phyloP scores from a whole-genome alignment of 1,140 invertebrate genomes.

The Penaeus indicus region DNA sequence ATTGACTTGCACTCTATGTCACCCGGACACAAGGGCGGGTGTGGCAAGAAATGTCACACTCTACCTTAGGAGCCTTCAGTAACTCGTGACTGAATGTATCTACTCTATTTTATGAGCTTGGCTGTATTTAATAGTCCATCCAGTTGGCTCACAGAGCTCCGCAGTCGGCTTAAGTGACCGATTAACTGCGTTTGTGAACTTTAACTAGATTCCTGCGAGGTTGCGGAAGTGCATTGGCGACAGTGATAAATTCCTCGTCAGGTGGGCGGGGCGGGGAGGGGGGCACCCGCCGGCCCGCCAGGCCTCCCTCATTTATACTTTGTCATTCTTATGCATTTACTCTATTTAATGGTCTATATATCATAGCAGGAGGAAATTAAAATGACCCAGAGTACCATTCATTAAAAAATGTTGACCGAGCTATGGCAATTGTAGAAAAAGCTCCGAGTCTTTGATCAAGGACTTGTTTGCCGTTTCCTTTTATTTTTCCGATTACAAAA shows the following conservation, averaged over 20 bases:
- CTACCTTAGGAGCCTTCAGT: too few species aligned
- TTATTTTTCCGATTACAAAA: too few species aligned
- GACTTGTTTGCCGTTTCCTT: too few species aligned
- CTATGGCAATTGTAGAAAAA: neutral
- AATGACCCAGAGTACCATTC: slow-evolving; percentile 40
- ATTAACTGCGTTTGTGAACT: slow-evolving; percentile 49
- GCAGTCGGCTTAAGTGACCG: slow-evolving; percentile 23
- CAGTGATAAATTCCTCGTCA: slow-evolving; percentile 55
- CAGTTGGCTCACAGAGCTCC: slow-evolving; percentile 32
- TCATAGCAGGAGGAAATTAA: slow-evolving; percentile 44
- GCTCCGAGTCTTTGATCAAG: too few species aligned
- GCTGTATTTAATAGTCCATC: slow-evolving; percentile 33
- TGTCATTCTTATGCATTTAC: slow-evolving; percentile 53
- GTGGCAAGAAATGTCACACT: neutral
- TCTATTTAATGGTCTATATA: slow-evolving; percentile 44
- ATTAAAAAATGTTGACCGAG: neutral
- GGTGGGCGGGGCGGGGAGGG: slow-evolving; percentile 10
- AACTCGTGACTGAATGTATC: slow-evolving; percentile 2
- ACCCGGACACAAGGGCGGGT: neutral
- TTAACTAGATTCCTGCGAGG: slow-evolving; percentile 52
- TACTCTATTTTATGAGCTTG: slow-evolving; percentile 16
- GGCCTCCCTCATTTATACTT: slow-evolving; percentile 43
- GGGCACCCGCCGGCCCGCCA: neutral
- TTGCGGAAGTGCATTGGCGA: slow-evolving; percentile 53
- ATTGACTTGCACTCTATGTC: neutral